phyloP scores from a whole-genome alignment of 2,888 invertebrate species.

The Hypena proboscidalis region DNA sequence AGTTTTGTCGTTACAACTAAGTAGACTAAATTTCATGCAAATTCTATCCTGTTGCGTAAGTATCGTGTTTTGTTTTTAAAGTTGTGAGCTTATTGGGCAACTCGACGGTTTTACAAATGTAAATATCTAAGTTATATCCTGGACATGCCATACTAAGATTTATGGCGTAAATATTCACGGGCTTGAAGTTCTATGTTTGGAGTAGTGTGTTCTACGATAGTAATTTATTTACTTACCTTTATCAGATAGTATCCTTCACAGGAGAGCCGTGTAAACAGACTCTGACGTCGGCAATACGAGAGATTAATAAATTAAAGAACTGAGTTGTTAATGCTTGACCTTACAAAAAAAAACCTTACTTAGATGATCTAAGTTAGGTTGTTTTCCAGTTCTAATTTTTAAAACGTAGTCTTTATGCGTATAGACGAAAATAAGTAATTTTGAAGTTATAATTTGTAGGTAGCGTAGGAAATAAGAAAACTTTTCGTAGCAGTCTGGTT shows the following conservation, averaged over 20 bases:
- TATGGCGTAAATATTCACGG: background rate
- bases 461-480: too few species aligned
- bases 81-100: slow-evolving; percentile 1
- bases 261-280: background rate
- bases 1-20: slow-evolving; percentile 18
- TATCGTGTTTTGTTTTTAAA: slow-evolving; percentile 25
- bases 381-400: too few species aligned
- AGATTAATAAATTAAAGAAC: too few species aligned
- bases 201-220: background rate
- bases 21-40: slow-evolving; percentile 35
- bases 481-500: too few species aligned
- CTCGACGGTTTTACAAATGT: slow-evolving; percentile 4
- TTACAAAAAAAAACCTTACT: too few species aligned
- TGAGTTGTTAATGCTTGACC: too few species aligned
- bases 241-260: background rate
- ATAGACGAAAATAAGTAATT: too few species aligned
- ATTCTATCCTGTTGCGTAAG: slow-evolving; percentile 27
- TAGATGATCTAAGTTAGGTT: too few species aligned
- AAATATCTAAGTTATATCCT: too few species aligned
- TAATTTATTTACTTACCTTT: slow-evolving; percentile 1
- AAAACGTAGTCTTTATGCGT: too few species aligned
- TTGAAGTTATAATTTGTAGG: too few species aligned
- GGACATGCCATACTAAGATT: background rate
- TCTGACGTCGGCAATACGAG: background rate
- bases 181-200: background rate